phyloP scores from a whole-genome alignment of 1,140 invertebrate species.

The Apis dorsata region DNA sequence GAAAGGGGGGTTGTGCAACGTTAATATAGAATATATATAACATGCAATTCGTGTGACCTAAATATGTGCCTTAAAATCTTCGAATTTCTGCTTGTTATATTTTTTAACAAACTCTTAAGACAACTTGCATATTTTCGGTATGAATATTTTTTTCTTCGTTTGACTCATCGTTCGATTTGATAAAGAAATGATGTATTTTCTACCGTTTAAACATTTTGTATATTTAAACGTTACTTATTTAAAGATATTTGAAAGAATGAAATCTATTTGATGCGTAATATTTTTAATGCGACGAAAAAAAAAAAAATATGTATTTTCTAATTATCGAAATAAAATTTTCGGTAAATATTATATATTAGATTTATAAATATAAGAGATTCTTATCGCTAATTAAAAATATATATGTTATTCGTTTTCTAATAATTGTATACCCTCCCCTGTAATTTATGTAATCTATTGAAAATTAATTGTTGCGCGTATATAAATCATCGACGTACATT shows the following conservation, averaged over 20 bases:
- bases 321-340: background rate
- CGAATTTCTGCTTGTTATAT: constrained; percentile 14
- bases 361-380: background rate
- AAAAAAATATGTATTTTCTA: constrained; percentile 1
- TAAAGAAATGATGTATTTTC: background rate
- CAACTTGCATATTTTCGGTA: constrained; percentile 16
- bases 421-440: constrained; percentile 45
- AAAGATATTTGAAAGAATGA: too few relatives aligned
- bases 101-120: constrained; percentile 14
- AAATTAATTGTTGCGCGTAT: constrained; percentile 53
- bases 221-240: background rate
- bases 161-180: background rate
- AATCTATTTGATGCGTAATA: background rate
- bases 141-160: background rate
- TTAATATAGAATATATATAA: constrained; percentile 1
- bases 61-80: constrained; percentile 45
- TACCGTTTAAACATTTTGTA: background rate
- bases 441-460: constrained; percentile 36
- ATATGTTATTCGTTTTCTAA: constrained; percentile 16
- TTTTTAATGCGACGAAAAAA: background rate
- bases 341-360: background rate
- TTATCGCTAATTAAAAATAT: constrained; percentile 11
- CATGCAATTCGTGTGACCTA: constrained; percentile 32
- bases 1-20: constrained; percentile 12
- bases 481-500: constrained; percentile 38